Percentiles rank a stretch among this genome's conserved stretches.
These are phyloP conservation scores for Aphelocoma californica DNA, from an alignment of 2,797 vertebrate species.

Conservation along the genomic window DNA sequence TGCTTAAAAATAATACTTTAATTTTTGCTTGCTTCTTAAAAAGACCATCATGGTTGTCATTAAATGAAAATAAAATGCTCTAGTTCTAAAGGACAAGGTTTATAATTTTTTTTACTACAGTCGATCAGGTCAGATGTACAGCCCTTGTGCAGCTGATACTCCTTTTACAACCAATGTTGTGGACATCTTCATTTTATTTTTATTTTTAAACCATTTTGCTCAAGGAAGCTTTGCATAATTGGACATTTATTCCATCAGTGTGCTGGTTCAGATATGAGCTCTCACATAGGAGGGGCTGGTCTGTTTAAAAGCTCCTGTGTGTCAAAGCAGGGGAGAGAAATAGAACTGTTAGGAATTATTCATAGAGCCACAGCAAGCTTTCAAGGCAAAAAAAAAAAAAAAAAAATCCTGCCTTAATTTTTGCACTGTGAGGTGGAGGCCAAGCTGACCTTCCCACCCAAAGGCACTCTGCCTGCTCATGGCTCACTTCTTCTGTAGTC, in stretches of 20 bases:
- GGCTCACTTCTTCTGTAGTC: background rate
- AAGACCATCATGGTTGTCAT: conserved; percentile 1
- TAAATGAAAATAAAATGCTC: conserved; percentile 28
- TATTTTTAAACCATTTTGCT: background rate
- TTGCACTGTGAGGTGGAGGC: background rate
- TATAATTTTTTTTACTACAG: background rate
- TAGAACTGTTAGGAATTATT: background rate
- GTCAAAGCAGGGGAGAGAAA: conserved; percentile 36
- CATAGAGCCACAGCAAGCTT: background rate
- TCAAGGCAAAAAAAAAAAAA: background rate
- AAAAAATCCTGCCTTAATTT: background rate
- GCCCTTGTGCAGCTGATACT: background rate
- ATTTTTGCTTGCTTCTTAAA: conserved; percentile 44
- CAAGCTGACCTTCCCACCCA: background rate
- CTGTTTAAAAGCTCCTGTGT: conserved; percentile 56
- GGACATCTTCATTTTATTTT: background rate
- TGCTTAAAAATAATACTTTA: conserved; percentile 42
- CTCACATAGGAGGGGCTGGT: background rate
- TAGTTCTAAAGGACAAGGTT: conserved; percentile 20
- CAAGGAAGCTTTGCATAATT: background rate
- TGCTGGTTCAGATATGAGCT: background rate
- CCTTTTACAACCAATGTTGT: background rate
- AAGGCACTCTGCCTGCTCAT: background rate
- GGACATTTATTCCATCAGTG: background rate
- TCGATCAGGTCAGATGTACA: background rate